A percentile compares a stretch with the other conserved stretches of the same genome.
Evolutionary conservation across 2,797 vertebrate genomes (phyloP).

Genomic region (Coreius guichenoti): DNA sequence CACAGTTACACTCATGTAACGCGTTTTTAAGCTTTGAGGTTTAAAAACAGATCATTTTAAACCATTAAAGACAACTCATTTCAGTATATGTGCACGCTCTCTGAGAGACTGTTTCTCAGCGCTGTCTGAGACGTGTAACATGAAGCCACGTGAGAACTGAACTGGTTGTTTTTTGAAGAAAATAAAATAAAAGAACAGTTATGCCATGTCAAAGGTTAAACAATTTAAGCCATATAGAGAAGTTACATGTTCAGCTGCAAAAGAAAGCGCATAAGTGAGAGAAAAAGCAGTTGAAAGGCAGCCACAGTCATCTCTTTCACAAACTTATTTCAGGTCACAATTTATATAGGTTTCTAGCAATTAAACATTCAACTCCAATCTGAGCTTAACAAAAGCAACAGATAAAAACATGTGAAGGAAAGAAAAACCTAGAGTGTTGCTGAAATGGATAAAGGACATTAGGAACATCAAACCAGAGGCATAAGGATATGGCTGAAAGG

Average conservation of each 20-base stretch:
- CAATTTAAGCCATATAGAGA: background rate
- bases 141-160: too few relatives aligned
- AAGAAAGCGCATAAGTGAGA: background rate
- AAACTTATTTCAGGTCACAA: conserved; percentile 31
- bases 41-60: too few relatives aligned
- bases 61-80: too few relatives aligned
- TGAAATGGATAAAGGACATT: background rate
- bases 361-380: conserved; percentile 37
- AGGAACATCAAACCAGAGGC: background rate
- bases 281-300: background rate
- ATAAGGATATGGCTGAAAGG: background rate
- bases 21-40: too few relatives aligned
- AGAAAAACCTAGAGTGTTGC: background rate
- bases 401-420: background rate
- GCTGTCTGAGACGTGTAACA: too few relatives aligned
- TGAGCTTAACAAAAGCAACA: conserved; percentile 2
- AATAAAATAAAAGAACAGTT: background rate
- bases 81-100: too few relatives aligned
- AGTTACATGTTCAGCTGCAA: background rate
- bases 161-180: too few relatives aligned
- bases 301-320: background rate
- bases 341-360: conserved; percentile 47
- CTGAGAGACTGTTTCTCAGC: too few relatives aligned
- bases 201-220: conserved; percentile 16
- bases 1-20: too few relatives aligned